Base-by-base conservation (phyloP, 2,797 vertebrate species). In the Scolopax bukidnonensis region DNA sequence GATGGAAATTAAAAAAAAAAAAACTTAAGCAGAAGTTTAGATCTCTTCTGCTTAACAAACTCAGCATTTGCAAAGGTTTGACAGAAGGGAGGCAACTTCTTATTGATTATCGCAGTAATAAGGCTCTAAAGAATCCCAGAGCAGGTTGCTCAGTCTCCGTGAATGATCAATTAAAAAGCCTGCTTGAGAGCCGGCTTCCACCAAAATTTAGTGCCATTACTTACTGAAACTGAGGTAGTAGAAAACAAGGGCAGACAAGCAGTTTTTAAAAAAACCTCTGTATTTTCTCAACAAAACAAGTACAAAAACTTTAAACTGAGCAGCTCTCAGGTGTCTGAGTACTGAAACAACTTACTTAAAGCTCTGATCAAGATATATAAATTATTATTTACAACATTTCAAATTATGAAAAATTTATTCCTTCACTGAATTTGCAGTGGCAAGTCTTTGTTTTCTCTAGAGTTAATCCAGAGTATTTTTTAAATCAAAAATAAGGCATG, bases 81-180 rank as follows among this genome's bases (percentile, higher is more conserved):
- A 95, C 96, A 96, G 93, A 92, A 96, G 87, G 76, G 36, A 91
- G 56, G 69, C 48, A 57, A 94, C 61, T 94, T 87, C 90, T 94
- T 82, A 96, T 82, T 87, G 87, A 90, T 81, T 89, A 86, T 68
- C 76, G 59, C 50, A 73, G 83, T 87, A 87, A 93, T 87, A 81
- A 50, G 38, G 67, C 81, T 84, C 83, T 85, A 64, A 60, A 89
- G 79, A 94, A 61, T 41, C 84, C 64, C 53, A 87, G n/a, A 94
- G 45, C 63, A 80, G 0, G 0, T 51, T 89, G 57, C 60, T 94
- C 18, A n/a, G 41, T n/a, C 80, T 78, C 69, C 12, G 19, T 80
- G 71, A 90, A 90, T 32, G 74, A 89, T 89, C 87, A 92, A 61
- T 89, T 96, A 95, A 84, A 89, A 90, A 82, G 32, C 18, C 67